Evolutionary conservation across 2,888 invertebrate species (phyloP).

Genomic region (Drosophila flavopinicola): DNA sequence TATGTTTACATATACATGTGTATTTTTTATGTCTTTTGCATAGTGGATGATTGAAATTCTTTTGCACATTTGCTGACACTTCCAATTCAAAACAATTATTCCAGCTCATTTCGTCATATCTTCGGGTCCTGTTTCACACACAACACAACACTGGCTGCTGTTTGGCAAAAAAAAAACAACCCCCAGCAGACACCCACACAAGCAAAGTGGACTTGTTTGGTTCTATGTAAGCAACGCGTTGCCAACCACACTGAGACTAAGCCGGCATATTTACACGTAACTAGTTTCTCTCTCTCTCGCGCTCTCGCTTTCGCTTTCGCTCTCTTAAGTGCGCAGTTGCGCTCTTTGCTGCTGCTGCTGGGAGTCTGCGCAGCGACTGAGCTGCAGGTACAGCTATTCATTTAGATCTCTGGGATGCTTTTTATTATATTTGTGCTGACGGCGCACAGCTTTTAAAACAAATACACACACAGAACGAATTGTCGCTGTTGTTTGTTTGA

Average conservation of each 20-base stretch:
- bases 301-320: neutral
- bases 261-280: constrained; percentile 1
- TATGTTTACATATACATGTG: neutral
- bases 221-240: constrained; percentile 40
- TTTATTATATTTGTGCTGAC: constrained; percentile 52
- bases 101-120: constrained; percentile 19
- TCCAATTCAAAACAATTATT: constrained; percentile 41
- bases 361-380: constrained; percentile 57
- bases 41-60: constrained; percentile 34
- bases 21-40: constrained; percentile 1
- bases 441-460: constrained; percentile 52
- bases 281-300: constrained; percentile 15
- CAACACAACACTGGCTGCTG: constrained; percentile 27
- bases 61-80: constrained; percentile 57
- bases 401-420: constrained; percentile 30
- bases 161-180: constrained; percentile 39
- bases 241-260: constrained; percentile 29
- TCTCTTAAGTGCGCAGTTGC: constrained; percentile 15
- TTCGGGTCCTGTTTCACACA: constrained; percentile 38
- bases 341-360: constrained; percentile 6
- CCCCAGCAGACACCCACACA: constrained; percentile 19
- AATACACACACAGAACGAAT: constrained; percentile 38
- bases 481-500: constrained; percentile 71
- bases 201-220: neutral
- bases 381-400: constrained; percentile 11